Evolutionary conservation across 2,888 invertebrate genomes (phyloP).

Genomic region (Rhimphoctona megacephalus): DNA sequence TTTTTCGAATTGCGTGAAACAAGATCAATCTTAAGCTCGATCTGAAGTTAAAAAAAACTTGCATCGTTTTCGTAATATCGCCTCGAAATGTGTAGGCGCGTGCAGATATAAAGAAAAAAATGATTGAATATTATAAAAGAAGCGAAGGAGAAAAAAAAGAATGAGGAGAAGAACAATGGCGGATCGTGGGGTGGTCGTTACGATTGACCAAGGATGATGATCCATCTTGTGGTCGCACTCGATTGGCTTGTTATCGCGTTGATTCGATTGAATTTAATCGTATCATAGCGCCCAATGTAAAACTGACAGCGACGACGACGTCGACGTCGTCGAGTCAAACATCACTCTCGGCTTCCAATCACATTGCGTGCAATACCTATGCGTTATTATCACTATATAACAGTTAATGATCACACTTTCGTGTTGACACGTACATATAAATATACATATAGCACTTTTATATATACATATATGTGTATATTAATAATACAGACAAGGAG

Average conservation of each 20-base stretch:
- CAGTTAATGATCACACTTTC: slow-evolving; percentile 10
- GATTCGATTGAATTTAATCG: slow-evolving; percentile 69
- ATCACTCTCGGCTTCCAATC: slow-evolving; percentile 52
- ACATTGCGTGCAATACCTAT: slow-evolving; percentile 40
- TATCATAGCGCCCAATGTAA: slow-evolving; percentile 65
- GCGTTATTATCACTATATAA: not conserved
- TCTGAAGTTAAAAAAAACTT: not conserved
- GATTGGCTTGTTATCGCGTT: slow-evolving; percentile 66
- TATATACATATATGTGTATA: not conserved
- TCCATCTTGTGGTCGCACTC: slow-evolving; percentile 57
- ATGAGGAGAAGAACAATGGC: slow-evolving; percentile 44
- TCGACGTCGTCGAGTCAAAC: slow-evolving; percentile 27
- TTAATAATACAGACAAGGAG: slow-evolving; percentile 3
- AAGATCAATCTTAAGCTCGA: slow-evolving; percentile 7
- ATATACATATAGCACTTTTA: not conserved
- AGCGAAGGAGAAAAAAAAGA: not conserved
- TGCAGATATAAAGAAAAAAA: not conserved
- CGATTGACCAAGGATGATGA: slow-evolving; percentile 64
- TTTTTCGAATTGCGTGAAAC: slow-evolving; percentile 17
- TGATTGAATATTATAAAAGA: not conserved
- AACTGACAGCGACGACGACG: slow-evolving; percentile 34
- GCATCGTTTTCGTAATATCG: not conserved
- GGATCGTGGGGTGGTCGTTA: slow-evolving; percentile 49
- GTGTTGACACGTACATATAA: not conserved
- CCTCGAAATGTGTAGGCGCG: not conserved